These are phyloP conservation scores for Zoroaster sp. DNA, from an alignment of 53 echinoderm and acorn worm species.

Conservation along the genomic window DNA sequence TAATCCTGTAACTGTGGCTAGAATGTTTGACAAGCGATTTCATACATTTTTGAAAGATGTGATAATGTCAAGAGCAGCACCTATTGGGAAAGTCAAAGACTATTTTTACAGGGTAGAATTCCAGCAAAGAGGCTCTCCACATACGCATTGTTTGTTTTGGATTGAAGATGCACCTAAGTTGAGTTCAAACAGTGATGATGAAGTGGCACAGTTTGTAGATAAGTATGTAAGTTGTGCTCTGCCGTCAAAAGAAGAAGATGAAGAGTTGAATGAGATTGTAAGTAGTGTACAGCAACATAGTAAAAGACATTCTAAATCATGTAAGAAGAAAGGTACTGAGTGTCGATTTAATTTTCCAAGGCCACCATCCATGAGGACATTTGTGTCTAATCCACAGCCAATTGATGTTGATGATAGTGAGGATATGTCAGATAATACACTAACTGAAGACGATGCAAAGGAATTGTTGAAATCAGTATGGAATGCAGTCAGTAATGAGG, in stretches of 20 bases:
- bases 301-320: slow-evolving; percentile 62
- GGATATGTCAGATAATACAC: neutral
- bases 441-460: neutral
- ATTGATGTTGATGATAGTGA: neutral
- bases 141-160: too few relatives aligned
- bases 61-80: too few relatives aligned
- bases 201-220: slow-evolving; percentile 59
- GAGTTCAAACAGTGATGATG: slow-evolving; percentile 35
- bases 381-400: slow-evolving; percentile 19
- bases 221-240: slow-evolving; percentile 66
- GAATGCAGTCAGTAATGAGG: neutral
- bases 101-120: too few relatives aligned
- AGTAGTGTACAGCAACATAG: slow-evolving; percentile 66
- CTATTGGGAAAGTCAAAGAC: too few relatives aligned
- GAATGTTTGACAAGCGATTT: too few relatives aligned
- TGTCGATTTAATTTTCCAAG: slow-evolving; percentile 83
- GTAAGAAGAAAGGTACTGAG: slow-evolving; percentile 60
- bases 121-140: too few relatives aligned
- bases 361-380: slow-evolving; percentile 67
- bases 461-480: neutral
- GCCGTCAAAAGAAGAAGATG: slow-evolving; percentile 55
- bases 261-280: slow-evolving; percentile 62
- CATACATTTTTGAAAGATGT: too few relatives aligned
- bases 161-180: slow-evolving; percentile 55
- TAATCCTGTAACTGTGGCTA: too few relatives aligned